Conservation (phyloP, 2,888 invertebrate species). For the Clivina fossor region DNA sequence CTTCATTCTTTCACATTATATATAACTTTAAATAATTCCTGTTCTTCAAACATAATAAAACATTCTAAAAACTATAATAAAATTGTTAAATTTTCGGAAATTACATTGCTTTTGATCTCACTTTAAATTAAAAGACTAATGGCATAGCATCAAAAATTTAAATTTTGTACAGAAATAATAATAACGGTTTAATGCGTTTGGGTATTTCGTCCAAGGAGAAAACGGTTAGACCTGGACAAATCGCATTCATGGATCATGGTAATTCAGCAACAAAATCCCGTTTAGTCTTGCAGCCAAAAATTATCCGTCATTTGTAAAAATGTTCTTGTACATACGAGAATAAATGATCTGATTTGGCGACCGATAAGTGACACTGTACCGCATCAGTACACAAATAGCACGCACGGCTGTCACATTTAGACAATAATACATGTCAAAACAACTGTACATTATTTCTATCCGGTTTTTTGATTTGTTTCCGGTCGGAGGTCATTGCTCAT, state of each 20-base stretch:
- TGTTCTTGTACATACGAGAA: not conserved
- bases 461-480: conserved; percentile 33
- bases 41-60: too few species aligned
- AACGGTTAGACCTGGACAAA: conserved; percentile 10
- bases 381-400: conserved; percentile 24
- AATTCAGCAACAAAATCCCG: not conserved
- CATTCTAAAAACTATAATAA: too few species aligned
- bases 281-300: not conserved
- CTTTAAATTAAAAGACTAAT: too few species aligned
- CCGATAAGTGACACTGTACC: conserved; percentile 7
- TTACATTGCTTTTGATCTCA: too few species aligned
- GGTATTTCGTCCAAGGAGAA: conserved; percentile 5
- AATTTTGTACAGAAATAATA: not conserved
- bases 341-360: conserved; percentile 3
- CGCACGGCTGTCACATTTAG: conserved; percentile 15
- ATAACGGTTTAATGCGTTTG: not conserved
- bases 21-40: too few species aligned
- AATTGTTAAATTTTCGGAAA: too few species aligned
- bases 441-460: conserved; percentile 29
- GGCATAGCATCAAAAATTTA: not conserved
- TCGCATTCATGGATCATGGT: not conserved
- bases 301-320: not conserved
- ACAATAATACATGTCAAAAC: conserved; percentile 22
- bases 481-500: conserved; percentile 24
- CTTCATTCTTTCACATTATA: too few species aligned